phyloP scores from a whole-genome alignment of 1,140 invertebrate species.

The Rhyzopertha dominica region DNA sequence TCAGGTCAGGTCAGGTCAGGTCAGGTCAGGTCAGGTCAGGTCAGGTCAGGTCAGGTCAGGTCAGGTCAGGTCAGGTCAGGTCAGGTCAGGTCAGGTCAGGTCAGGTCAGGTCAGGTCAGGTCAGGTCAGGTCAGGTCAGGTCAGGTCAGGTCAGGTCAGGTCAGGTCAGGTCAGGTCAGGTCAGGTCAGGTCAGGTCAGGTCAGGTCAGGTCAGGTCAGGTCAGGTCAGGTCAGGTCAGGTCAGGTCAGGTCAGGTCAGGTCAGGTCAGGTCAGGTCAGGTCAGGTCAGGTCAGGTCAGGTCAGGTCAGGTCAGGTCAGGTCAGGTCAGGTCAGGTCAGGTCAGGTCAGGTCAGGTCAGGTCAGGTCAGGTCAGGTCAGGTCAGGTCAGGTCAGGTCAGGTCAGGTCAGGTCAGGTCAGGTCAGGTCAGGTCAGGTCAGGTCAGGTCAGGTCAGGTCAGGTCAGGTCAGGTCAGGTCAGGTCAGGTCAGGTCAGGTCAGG shows the following conservation, averaged over 20 bases:
- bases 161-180: constrained; percentile 19
- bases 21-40: constrained; percentile 7
- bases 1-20: constrained; percentile 17
- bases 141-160: constrained; percentile 21
- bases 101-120: constrained; percentile 13
- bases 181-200: constrained; percentile 14
- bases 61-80: constrained; percentile 1
- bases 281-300: constrained; percentile 14
- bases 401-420: constrained; percentile 23
- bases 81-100: neutral
- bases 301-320: constrained; percentile 14
- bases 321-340: constrained; percentile 21
- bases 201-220: constrained; percentile 14
- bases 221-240: constrained; percentile 14
- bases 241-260: constrained; percentile 14
- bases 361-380: constrained; percentile 22
- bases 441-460: constrained; percentile 20
- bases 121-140: constrained; percentile 22
- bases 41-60: neutral
- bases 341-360: constrained; percentile 22
- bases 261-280: constrained; percentile 14
- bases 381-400: constrained; percentile 23
- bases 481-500: constrained; percentile 22
- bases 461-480: constrained; percentile 20
- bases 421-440: constrained; percentile 21